Percentiles rank a stretch among this genome's conserved stretches.
These are phyloP conservation scores for Sebastes nivosus DNA, from an alignment of 2,797 vertebrate genomes.

Conservation along the genomic window DNA sequence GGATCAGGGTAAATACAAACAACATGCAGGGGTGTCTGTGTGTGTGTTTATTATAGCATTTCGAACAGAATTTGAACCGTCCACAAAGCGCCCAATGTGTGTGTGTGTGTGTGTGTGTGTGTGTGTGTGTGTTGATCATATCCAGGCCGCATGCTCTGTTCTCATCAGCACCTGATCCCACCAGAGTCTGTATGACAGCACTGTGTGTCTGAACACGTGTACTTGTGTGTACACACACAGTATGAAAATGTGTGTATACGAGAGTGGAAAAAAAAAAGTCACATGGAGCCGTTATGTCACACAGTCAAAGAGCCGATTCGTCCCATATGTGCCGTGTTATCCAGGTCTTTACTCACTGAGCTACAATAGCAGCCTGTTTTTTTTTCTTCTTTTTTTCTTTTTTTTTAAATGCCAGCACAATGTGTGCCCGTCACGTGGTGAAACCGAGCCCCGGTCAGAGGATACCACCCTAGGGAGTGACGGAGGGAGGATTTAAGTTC, in stretches of 20 bases:
- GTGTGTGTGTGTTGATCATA: constrained; percentile 30
- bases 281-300: constrained; percentile 68
- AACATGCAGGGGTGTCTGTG: constrained; percentile 36
- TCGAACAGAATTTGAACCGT: constrained; percentile 17
- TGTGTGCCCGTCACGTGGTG: constrained; percentile 41
- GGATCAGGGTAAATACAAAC: constrained; percentile 64
- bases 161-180: constrained; percentile 70
- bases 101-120: constrained; percentile 22
- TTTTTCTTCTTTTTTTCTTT: not conserved
- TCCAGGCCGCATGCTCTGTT: constrained; percentile 50
- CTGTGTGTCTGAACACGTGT: constrained; percentile 26
- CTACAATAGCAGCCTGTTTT: constrained; percentile 20
- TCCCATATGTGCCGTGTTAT: constrained; percentile 55
- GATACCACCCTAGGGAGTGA: constrained; percentile 63
- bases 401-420: constrained; percentile 39
- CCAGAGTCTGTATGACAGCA: constrained; percentile 35
- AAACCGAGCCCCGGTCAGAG: constrained; percentile 44
- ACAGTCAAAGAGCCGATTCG: constrained; percentile 23
- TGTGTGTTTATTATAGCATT: constrained; percentile 48
- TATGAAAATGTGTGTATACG: constrained; percentile 25
- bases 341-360: constrained; percentile 6
- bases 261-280: constrained; percentile 34
- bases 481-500: constrained; percentile 53
- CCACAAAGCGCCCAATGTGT: constrained; percentile 41
- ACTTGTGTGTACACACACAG: constrained; percentile 25